Evolutionary conservation across 2,113 vertebrate genomes (phyloP).

Genomic region (Catharus fuscescens): DNA sequence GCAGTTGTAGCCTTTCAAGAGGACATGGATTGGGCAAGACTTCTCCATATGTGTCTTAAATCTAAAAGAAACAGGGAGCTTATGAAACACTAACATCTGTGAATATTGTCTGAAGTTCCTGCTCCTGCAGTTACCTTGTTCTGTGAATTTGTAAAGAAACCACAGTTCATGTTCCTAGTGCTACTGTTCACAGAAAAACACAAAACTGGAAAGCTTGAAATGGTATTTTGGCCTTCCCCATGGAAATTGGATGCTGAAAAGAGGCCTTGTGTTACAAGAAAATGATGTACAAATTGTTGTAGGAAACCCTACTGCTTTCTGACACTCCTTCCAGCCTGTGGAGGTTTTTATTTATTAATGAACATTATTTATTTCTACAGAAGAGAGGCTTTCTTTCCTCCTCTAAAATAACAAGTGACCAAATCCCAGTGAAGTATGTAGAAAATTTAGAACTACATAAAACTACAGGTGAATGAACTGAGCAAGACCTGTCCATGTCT

Average conservation of each 20-base stretch:
- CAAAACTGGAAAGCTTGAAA: background rate
- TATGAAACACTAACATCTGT: background rate
- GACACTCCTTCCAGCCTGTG: background rate
- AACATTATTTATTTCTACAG: background rate
- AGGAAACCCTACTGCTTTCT: background rate
- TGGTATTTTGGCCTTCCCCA: background rate
- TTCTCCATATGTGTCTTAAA: background rate
- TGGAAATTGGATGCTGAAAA: background rate
- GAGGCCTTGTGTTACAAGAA: background rate
- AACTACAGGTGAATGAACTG: background rate
- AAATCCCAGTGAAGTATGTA: background rate
- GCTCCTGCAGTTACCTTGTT: background rate
- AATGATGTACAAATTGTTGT: rapidly evolving
- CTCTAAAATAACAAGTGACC: background rate
- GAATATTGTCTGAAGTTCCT: background rate
- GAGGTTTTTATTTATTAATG: background rate
- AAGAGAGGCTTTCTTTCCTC: background rate
- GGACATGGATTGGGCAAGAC: rapidly evolving
- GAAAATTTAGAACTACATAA: background rate
- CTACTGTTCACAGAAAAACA: background rate
- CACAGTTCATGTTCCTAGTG: background rate
- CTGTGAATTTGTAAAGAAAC: background rate
- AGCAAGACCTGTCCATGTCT: background rate
- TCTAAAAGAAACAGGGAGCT: background rate
- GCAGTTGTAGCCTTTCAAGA: background rate